Conservation (phyloP, 2,888 invertebrate genomes). For the Apotomis betuletana region DNA sequence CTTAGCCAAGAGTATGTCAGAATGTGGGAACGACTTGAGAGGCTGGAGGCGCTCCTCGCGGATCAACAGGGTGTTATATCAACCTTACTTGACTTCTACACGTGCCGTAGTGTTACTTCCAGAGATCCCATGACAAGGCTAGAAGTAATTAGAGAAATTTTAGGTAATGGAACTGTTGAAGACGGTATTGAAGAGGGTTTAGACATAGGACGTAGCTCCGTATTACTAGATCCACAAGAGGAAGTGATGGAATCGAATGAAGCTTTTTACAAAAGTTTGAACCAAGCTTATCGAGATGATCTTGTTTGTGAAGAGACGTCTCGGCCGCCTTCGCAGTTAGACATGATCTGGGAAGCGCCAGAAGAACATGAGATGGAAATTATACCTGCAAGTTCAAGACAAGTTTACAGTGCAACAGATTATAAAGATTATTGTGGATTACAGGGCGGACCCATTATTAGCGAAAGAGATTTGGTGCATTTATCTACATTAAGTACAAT, state of each 20-base stretch:
- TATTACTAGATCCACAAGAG: constrained; percentile 72
- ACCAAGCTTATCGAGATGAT: constrained; percentile 93
- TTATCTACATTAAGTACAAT: constrained; percentile 89
- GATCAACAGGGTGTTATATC: constrained; percentile 96
- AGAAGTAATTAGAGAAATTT: constrained; percentile 86
- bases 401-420: constrained; percentile 89
- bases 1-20: constrained; percentile 96
- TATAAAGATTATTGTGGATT: constrained; percentile 90
- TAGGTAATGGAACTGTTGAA: constrained; percentile 86
- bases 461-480: constrained; percentile 90
- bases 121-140: constrained; percentile 81
- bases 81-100: constrained; percentile 92
- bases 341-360: constrained; percentile 94
- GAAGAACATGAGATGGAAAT: constrained; percentile 87
- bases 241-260: constrained; percentile 89
- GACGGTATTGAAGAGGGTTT: constrained; percentile 87
- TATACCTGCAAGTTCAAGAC: constrained; percentile 81
- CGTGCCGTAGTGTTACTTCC: constrained; percentile 78
- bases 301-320: constrained; percentile 86
- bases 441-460: constrained; percentile 87
- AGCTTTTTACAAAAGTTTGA: constrained; percentile 93
- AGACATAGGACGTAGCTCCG: constrained; percentile 78
- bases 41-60: constrained; percentile 92
- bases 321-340: constrained; percentile 88
- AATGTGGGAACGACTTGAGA: constrained; percentile 96